Conservation (phyloP, 2,888 invertebrate species). For the Torymus auratus region DNA sequence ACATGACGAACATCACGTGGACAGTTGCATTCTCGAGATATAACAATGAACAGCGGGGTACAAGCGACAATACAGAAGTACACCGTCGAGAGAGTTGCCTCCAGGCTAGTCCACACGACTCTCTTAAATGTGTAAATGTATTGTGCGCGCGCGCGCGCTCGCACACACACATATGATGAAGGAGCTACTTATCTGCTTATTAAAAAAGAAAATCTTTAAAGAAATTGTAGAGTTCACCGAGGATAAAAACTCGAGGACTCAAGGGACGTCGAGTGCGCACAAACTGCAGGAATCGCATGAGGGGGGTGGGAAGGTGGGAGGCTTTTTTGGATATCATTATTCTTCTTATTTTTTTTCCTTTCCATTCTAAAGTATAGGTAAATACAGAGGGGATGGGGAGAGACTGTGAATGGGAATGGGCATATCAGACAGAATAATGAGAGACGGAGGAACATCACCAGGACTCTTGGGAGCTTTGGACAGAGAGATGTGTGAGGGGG, state of each 20-base stretch:
- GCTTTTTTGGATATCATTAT: slow-evolving; percentile 28
- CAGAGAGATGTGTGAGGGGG: slow-evolving; percentile 24
- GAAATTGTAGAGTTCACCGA: slow-evolving; percentile 61
- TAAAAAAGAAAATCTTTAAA: slow-evolving; percentile 59
- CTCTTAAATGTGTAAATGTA: slow-evolving; percentile 51
- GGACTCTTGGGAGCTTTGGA: slow-evolving; percentile 55
- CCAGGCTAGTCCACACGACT: not conserved
- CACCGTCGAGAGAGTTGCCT: not conserved
- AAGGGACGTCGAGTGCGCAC: slow-evolving; percentile 50
- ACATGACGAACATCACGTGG: too few species aligned
- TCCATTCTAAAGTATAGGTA: too few species aligned
- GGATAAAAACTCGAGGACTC: slow-evolving; percentile 70
- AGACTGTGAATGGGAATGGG: slow-evolving; percentile 57
- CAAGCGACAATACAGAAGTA: not conserved
- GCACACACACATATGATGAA: slow-evolving; percentile 39
- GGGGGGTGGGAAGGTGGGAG: not conserved
- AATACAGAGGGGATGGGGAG: slow-evolving; percentile 56
- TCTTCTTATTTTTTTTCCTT: slow-evolving; percentile 46
- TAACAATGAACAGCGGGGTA: too few species aligned
- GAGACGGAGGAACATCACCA: slow-evolving; percentile 64
- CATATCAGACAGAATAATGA: slow-evolving; percentile 62
- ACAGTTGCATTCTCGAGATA: too few species aligned
- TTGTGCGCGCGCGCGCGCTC: slow-evolving; percentile 57
- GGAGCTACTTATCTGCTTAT: slow-evolving; percentile 49
- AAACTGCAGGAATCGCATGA: slow-evolving; percentile 49